These are phyloP conservation scores for Tamandua tetradactyla DNA, from an alignment of 2,797 vertebrate genomes.

Conservation along the genomic window DNA sequence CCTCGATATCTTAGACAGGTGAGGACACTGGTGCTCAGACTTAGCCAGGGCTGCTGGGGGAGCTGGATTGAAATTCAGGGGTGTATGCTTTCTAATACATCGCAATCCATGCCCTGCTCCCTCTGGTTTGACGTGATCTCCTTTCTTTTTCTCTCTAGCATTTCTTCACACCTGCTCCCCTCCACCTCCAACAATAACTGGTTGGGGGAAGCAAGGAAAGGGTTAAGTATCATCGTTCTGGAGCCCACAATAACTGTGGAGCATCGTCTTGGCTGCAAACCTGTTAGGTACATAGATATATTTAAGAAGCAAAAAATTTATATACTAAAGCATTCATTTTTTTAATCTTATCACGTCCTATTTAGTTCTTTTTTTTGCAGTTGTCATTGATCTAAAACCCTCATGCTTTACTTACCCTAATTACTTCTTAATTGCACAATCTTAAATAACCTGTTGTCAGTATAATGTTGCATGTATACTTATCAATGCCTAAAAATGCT, in stretches of 20 bases:
- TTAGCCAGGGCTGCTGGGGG: background rate
- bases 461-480: background rate
- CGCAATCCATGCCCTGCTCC: background rate
- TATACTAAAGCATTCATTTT: background rate
- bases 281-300: conserved; percentile 9
- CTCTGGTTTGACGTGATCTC: background rate
- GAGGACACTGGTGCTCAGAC: background rate
- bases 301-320: conserved; percentile 28
- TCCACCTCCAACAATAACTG: background rate
- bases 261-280: background rate
- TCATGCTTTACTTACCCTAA: conserved; percentile 58
- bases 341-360: conserved; percentile 46
- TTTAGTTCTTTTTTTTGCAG: conserved; percentile 39
- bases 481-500: conserved; percentile 46
- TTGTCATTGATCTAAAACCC: conserved; percentile 52
- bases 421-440: conserved; percentile 59
- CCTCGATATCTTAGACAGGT: background rate
- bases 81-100: background rate
- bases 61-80: background rate
- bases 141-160: background rate
- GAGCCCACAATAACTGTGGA: conserved; percentile 8
- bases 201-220: background rate
- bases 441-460: conserved; percentile 63
- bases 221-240: background rate
- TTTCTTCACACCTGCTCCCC: background rate